These are phyloP conservation scores for Ciconia nigra DNA, from an alignment of 2,797 vertebrate genomes.

Conservation along the genomic window DNA sequence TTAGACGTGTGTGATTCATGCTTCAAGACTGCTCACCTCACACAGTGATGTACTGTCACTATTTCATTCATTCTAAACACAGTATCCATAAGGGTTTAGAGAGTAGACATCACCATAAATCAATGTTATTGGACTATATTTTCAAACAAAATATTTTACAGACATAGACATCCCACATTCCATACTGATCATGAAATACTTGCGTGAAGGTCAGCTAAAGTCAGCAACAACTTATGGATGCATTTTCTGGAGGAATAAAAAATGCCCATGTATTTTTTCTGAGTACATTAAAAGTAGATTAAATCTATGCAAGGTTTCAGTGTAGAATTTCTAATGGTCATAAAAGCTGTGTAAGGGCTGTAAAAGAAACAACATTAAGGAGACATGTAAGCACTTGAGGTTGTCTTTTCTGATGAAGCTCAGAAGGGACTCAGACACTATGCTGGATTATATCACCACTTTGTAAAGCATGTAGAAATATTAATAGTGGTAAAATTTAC, in stretches of 20 bases:
- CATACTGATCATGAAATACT: slow-evolving; percentile 48
- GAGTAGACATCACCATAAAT: slow-evolving; percentile 72
- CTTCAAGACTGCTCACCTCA: slow-evolving; percentile 24
- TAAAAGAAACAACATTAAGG: slow-evolving; percentile 18
- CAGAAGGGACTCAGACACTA: background rate
- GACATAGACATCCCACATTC: slow-evolving; percentile 45
- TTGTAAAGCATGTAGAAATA: background rate
- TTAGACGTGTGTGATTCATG: slow-evolving; percentile 41
- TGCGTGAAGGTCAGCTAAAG: slow-evolving; percentile 71
- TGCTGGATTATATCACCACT: background rate
- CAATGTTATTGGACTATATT: slow-evolving; percentile 72
- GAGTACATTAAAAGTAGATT: slow-evolving; percentile 2
- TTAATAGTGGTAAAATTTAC: background rate
- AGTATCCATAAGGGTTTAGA: slow-evolving; percentile 66
- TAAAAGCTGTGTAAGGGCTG: background rate
- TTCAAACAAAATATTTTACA: slow-evolving; percentile 74
- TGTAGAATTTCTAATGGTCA: slow-evolving; percentile 10
- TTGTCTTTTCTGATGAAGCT: slow-evolving; percentile 28
- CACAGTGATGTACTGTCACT: slow-evolving; percentile 58
- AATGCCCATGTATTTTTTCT: background rate
- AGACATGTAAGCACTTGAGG: background rate
- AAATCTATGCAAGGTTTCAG: slow-evolving; percentile 17
- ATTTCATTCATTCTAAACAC: slow-evolving; percentile 65
- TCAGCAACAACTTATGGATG: slow-evolving; percentile 49
- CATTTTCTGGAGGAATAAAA: slow-evolving; percentile 45